Conservation (phyloP, 2,113 vertebrate species). For the Toxotes jaculatrix region DNA sequence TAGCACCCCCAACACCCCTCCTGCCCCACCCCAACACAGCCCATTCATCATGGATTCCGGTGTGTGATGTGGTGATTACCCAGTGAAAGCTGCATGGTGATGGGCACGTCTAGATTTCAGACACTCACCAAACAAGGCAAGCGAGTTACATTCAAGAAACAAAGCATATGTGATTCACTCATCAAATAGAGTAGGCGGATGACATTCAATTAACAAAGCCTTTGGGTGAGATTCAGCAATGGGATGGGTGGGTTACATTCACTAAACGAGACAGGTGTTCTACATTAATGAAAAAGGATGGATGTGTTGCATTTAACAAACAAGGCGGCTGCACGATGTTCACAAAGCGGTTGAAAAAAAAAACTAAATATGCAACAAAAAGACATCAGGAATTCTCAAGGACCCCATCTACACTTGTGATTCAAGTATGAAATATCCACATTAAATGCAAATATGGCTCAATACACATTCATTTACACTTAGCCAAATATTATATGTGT, state of each 20-base stretch:
- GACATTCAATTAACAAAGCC: constrained; percentile 40
- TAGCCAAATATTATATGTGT: not conserved
- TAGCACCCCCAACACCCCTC: not conserved
- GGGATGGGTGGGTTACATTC: constrained; percentile 17
- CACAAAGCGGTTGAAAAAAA: not conserved
- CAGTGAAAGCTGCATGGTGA: constrained; percentile 1
- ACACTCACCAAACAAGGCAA: constrained; percentile 31
- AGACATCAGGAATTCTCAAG: too few relatives aligned
- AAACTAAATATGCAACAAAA: not conserved
- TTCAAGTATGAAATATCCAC: not conserved
- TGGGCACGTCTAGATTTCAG: constrained; percentile 17
- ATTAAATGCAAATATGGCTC: not conserved
- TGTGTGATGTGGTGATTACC: constrained; percentile 34
- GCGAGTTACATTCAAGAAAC: constrained; percentile 12
- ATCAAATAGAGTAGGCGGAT: constrained; percentile 38
- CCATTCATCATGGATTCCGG: constrained; percentile 15
- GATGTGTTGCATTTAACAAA: not conserved
- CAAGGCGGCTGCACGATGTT: not conserved
- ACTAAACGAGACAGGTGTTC: not conserved
- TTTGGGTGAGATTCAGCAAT: constrained; percentile 36
- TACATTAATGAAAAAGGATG: constrained; percentile 10
- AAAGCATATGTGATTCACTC: constrained; percentile 24
- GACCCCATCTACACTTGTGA: not conserved
- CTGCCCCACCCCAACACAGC: not conserved
- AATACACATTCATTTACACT: not conserved